Percentiles rank a stretch among this genome's conserved stretches.
Evolutionary conservation across 2,888 invertebrate species (phyloP).

Genomic region (Hirtodrosophila duncani): DNA sequence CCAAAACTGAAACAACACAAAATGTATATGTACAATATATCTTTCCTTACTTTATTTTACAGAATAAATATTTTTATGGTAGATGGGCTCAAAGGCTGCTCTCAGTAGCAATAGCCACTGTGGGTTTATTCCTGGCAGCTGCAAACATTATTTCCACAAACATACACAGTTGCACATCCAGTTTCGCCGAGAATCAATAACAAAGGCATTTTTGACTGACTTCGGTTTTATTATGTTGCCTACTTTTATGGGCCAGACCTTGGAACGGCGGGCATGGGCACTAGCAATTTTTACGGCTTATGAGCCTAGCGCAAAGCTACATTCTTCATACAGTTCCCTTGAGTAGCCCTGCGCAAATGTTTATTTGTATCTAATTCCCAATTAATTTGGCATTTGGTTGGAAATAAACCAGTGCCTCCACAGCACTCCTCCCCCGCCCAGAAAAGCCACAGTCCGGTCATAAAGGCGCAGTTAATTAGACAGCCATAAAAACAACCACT

Average conservation of each 20-base stretch:
- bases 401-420: constrained; percentile 47
- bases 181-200: constrained; percentile 19
- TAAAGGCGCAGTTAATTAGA: constrained; percentile 33
- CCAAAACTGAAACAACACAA: constrained; percentile 3
- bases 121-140: too few relatives aligned
- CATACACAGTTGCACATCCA: too few relatives aligned
- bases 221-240: constrained; percentile 45
- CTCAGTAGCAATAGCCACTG: background rate
- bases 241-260: constrained; percentile 41
- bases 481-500: constrained; percentile 48
- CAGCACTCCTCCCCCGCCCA: too few relatives aligned
- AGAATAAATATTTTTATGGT: constrained; percentile 49
- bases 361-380: constrained; percentile 67
- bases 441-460: too few relatives aligned
- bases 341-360: too few relatives aligned
- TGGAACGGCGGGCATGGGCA: constrained; percentile 2
- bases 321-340: too few relatives aligned
- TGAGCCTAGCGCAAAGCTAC: too few relatives aligned
- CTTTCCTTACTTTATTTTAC: constrained; percentile 24
- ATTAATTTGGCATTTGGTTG: constrained; percentile 69
- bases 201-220: constrained; percentile 7
- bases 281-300: constrained; percentile 19
- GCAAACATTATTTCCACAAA: too few relatives aligned
- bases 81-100: constrained; percentile 5
- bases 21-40: background rate